Evolutionary conservation across 2,797 vertebrate species (phyloP), one percentile per base, ranked within the genome.

Genomic region (Passerculus sandwichensis): DNA sequence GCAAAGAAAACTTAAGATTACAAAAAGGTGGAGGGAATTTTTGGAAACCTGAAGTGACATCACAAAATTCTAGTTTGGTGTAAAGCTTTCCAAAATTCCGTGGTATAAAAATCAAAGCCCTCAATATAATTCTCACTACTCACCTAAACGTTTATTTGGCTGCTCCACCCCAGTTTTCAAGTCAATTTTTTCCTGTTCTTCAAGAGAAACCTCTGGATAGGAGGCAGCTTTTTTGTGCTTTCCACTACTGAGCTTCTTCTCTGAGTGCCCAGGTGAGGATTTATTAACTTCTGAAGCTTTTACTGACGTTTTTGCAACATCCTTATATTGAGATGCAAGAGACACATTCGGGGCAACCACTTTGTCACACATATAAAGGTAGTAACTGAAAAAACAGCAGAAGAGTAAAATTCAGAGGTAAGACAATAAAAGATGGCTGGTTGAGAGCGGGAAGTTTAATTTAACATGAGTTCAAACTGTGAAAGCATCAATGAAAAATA

Each of bases 301-400:
- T 54, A 93, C 96, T 53, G 89, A 26, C 26, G 94, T 42, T 96
- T 98, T 98, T 47, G 97, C 84, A 80, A 87, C 70, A 81, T 98
- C 98, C 88, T 98, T 98, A 88, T 96, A 97, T 54, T 98, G 98
- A 51, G 97, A 97, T 59, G 98, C 97, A 72, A 98, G 98, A 12
- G 99, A 99, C 56, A 99, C 99, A 44, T 99, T 99, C 40, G 99
- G 99, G 26, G 99, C 99, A 97, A 99, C 98, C 98, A 99, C 98
- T 97, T 99, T 99, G 97, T 99, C 99, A 69, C 99, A 99, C 66
- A 99, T 99, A 96, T 99, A 99, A 96, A 99, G 98, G 98, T 98
- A 99, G 98, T 99, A 99, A 96, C 99, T 99, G 97, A 67, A 97
- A 97, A 67, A 97, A 97, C 6, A 97, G 54, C 14, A 95, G 74